Conservation (phyloP, 2,888 invertebrate species). For the Drosophila borealis region DNA sequence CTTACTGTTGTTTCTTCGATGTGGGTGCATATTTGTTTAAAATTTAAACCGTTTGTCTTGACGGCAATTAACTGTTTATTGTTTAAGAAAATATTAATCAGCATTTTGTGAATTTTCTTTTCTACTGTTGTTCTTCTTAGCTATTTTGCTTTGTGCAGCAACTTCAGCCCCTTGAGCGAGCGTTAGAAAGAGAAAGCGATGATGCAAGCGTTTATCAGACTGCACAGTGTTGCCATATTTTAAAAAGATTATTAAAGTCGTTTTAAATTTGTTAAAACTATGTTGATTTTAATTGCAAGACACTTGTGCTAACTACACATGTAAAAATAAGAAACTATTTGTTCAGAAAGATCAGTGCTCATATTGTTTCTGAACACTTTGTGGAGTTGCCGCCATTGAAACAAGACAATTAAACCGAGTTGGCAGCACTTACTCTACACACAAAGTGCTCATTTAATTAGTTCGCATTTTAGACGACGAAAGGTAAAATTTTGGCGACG, state of each 20-base stretch:
- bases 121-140: conserved; percentile 32
- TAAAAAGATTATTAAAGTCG: conserved; percentile 7
- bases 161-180: conserved; percentile 15
- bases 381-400: conserved; percentile 70
- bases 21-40: conserved; percentile 38
- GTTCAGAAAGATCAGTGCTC: rapidly evolving
- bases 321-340: neutral
- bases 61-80: conserved; percentile 51
- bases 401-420: conserved; percentile 40
- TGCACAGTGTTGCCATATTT: conserved; percentile 54
- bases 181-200: conserved; percentile 58
- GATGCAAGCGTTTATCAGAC: conserved; percentile 58
- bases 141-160: conserved; percentile 38
- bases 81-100: conserved; percentile 71
- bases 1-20: conserved; percentile 59
- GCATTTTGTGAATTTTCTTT: conserved; percentile 50
- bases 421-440: conserved; percentile 65
- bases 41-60: conserved; percentile 19
- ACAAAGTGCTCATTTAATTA: conserved; percentile 79
- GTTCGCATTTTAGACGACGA: conserved; percentile 81
- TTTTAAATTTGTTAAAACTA: neutral
- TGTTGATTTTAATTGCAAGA: conserved; percentile 28
- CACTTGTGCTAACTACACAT: neutral
- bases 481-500: conserved; percentile 78
- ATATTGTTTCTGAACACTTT: neutral